phyloP scores from a whole-genome alignment of 92 coral and sea anemone species.

The Phenganax stokvisi region DNA sequence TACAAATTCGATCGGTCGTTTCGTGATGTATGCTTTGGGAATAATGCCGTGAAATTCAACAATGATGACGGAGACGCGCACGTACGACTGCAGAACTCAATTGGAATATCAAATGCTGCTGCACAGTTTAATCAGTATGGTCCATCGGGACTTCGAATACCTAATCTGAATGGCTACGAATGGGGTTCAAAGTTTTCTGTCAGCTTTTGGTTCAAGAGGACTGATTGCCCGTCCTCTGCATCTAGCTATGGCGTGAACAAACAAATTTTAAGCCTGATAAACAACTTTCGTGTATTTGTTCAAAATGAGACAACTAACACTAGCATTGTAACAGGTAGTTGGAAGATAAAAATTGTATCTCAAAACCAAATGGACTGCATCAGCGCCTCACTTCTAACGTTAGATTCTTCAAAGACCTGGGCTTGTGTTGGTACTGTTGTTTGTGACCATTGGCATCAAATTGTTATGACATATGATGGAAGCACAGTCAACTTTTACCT shows the following conservation, averaged over 20 bases:
- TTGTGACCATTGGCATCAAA: constrained; percentile 25
- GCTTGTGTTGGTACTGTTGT: not conserved
- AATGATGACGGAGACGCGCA: not conserved
- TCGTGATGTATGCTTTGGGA: constrained; percentile 24
- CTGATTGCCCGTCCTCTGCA: not conserved
- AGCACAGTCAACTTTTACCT: constrained; percentile 10
- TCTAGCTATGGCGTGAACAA: too few species aligned
- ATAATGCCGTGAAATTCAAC: constrained; percentile 1
- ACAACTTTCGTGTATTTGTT: not conserved
- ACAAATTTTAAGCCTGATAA: not conserved
- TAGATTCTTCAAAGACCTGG: constrained; percentile 4
- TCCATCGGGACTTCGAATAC: not conserved
- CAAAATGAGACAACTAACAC: too few species aligned
- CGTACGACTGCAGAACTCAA: not conserved
- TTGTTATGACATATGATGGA: constrained; percentile 27
- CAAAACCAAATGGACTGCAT: not conserved
- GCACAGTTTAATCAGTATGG: not conserved
- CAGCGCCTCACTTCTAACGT: not conserved
- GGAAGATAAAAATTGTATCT: not conserved
- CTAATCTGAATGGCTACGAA: not conserved
- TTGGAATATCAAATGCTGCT: not conserved
- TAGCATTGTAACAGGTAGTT: constrained; percentile 1
- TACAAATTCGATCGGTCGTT: not conserved
- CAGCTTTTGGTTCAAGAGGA: constrained; percentile 10
- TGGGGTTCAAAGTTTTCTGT: constrained; percentile 17